Conservation (phyloP, 2,113 vertebrate genomes). For the Corydoras maculifer region DNA sequence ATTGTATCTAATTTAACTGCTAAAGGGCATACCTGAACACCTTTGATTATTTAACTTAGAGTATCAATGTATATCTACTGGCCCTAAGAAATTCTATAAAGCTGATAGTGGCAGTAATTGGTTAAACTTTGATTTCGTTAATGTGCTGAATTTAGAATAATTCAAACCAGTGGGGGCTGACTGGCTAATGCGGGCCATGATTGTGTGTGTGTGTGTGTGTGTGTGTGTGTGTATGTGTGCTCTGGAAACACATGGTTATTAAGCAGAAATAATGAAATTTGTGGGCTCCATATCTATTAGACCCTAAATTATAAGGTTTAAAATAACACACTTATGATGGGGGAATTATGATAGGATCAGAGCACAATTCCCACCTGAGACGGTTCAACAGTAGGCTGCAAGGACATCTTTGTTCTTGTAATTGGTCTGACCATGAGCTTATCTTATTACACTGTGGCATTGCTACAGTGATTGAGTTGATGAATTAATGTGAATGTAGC, state of each 20-base stretch:
- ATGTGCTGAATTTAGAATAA: constrained; percentile 17
- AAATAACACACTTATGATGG: constrained; percentile 38
- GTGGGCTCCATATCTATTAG: constrained; percentile 38
- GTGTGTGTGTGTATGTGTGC: constrained; percentile 6
- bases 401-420: constrained; percentile 25
- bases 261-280: constrained; percentile 49
- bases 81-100: constrained; percentile 5
- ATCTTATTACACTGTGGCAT: constrained; percentile 31
- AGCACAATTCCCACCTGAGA: constrained; percentile 32
- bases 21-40: not conserved
- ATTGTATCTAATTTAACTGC: not conserved
- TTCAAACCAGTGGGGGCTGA: constrained; percentile 20
- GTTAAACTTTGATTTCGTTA: constrained; percentile 31
- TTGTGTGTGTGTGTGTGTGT: constrained; percentile 18
- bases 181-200: constrained; percentile 48
- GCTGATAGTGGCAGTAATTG: constrained; percentile 28
- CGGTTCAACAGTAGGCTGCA: constrained; percentile 28
- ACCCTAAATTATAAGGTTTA: constrained; percentile 39
- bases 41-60: not conserved
- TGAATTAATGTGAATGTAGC: constrained; percentile 14
- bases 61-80: not conserved
- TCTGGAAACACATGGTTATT: constrained; percentile 44
- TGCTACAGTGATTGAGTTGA: constrained; percentile 6
- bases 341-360: constrained; percentile 43
- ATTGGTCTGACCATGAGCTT: constrained; percentile 20